phyloP scores from a whole-genome alignment of 2,888 invertebrate species.

The Euzetes globulus region DNA sequence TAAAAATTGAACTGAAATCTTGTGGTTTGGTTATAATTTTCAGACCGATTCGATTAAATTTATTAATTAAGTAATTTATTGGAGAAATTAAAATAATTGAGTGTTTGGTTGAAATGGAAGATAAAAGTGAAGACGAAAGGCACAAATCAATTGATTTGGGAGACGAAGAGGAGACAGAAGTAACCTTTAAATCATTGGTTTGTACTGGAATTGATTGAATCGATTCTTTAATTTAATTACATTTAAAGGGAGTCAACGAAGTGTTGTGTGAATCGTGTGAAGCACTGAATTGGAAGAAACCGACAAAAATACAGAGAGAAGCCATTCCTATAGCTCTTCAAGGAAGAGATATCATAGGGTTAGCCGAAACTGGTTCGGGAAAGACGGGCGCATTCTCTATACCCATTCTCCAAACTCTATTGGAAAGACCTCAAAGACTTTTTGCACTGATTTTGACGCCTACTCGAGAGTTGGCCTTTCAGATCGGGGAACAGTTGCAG shows the following conservation, averaged over 20 bases:
- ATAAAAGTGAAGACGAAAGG: not conserved
- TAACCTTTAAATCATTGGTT: constrained; percentile 36
- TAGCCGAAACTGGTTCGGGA: constrained; percentile 82
- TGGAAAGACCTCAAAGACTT: constrained; percentile 85
- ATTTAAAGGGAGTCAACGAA: constrained; percentile 30
- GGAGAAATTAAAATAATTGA: not conserved
- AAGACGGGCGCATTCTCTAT: constrained; percentile 97
- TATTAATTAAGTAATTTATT: not conserved
- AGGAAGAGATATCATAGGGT: constrained; percentile 71
- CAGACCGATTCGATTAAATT: no score
- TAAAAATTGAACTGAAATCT: no score
- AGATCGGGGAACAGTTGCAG: constrained; percentile 97
- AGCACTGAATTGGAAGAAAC: constrained; percentile 84
- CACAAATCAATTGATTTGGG: not conserved
- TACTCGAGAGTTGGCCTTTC: constrained; percentile 94
- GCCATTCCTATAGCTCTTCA: constrained; percentile 82
- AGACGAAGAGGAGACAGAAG: not conserved
- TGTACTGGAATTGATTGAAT: not conserved
- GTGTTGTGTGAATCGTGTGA: constrained; percentile 66
- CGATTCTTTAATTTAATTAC: not conserved
- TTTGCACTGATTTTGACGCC: constrained; percentile 91
- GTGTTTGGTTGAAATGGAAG: not conserved
- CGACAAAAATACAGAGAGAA: constrained; percentile 90
- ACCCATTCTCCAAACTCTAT: constrained; percentile 82
- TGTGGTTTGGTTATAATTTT: no score